Evolutionary conservation across 2,797 vertebrate species (phyloP).

Genomic region (Protosalanx chinensis): DNA sequence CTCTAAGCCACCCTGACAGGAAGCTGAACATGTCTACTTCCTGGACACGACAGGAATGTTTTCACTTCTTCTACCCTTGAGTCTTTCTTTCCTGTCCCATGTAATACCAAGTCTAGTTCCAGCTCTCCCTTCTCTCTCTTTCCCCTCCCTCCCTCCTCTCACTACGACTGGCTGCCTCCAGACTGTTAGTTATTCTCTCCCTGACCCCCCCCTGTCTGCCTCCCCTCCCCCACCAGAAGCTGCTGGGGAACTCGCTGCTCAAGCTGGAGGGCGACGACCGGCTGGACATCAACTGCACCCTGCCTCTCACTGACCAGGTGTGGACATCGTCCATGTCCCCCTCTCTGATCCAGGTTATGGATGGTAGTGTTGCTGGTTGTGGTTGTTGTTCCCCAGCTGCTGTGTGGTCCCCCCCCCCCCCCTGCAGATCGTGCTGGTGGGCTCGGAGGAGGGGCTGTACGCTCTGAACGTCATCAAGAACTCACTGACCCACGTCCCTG

Average conservation of each 20-base stretch:
- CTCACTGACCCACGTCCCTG: constrained; percentile 93
- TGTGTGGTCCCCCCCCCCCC: constrained; percentile 3
- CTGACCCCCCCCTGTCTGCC: constrained; percentile 31
- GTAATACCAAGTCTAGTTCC: background rate
- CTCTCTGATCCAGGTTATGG: too few relatives aligned
- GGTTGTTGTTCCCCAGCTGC: constrained; percentile 1
- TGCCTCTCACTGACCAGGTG: constrained; percentile 98
- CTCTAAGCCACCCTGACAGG: too few relatives aligned
- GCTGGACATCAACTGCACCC: constrained; percentile 96
- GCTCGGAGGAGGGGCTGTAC: constrained; percentile 96
- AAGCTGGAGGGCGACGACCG: constrained; percentile 97
- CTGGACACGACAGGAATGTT: too few relatives aligned
- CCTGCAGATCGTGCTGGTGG: constrained; percentile 93
- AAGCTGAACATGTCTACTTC: too few relatives aligned
- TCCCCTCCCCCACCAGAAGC: constrained; percentile 76
- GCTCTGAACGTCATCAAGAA: constrained; percentile 98
- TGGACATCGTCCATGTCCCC: too few relatives aligned
- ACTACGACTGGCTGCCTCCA: constrained; percentile 10
- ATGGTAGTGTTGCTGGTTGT: too few relatives aligned
- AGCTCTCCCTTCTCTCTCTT: background rate
- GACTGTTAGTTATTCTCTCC: constrained; percentile 3
- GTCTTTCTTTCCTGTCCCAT: background rate
- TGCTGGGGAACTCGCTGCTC: constrained; percentile 93
- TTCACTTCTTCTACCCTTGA: too few relatives aligned
- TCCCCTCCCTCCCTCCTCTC: constrained; percentile 25